These are phyloP conservation scores for Ammospiza maritima DNA, from an alignment of 2,797 vertebrate genomes.

Conservation along the genomic window DNA sequence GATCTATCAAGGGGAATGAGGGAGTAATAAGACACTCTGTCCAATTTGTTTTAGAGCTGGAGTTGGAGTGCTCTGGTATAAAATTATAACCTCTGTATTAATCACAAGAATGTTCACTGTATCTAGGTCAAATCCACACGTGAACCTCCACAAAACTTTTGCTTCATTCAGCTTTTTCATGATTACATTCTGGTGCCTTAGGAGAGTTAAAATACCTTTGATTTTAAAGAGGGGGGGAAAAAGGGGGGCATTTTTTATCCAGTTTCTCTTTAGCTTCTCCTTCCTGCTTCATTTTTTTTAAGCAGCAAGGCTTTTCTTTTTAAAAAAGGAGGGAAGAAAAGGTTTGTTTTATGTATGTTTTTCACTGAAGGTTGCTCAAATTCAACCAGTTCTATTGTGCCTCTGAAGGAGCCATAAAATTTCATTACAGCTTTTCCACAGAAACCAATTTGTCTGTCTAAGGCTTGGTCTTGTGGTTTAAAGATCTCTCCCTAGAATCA, in stretches of 20 bases:
- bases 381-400: not conserved
- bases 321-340: not conserved
- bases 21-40: not conserved
- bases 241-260: not conserved
- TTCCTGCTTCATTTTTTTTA: not conserved
- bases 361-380: not conserved
- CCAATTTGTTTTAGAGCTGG: conserved; percentile 17
- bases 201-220: conserved; percentile 18
- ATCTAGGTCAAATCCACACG: conserved; percentile 43
- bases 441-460: not conserved
- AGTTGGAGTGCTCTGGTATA: not conserved
- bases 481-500: not conserved
- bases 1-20: not conserved
- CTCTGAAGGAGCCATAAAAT: not conserved
- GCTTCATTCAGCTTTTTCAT: conserved; percentile 64
- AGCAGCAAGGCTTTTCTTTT: not conserved
- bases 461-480: not conserved
- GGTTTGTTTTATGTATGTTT: not conserved
- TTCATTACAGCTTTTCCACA: conserved; percentile 2
- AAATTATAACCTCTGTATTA: conserved; percentile 23
- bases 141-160: conserved; percentile 26
- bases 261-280: not conserved
- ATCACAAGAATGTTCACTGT: conserved; percentile 7
- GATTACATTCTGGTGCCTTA: not conserved
- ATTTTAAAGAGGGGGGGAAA: not conserved